Base-by-base conservation (phyloP, 2,113 vertebrate genomes). In the Pelusios castaneus region DNA sequence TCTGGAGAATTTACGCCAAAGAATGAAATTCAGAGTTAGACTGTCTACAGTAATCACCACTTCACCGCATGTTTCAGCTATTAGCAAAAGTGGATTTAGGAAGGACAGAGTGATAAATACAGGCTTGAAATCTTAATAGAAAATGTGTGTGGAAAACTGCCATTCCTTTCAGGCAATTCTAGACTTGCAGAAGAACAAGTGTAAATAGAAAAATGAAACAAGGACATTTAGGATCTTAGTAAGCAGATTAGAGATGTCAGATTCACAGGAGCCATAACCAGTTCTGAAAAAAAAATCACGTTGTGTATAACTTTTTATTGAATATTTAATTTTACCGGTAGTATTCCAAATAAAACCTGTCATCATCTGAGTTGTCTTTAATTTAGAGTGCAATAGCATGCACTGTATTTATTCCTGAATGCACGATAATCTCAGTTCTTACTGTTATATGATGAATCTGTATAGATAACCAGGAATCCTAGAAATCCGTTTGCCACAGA, bases 151-250 rank as follows among this genome's bases (percentile, higher is more conserved):
- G 80, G 11, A 58, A 81, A 73, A 92, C 93, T 93, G 19, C 56
- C 92, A 27, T 80, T 95, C 58, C 21, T 95, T 91, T 86, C 67
- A 89, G 89, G 45, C 89, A 80, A 70, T 95, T 95, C 83, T 67
- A 96, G 95, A 89, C 89, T 95, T 96, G 95, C 81, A 91, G 16
- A 90, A 88, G 67, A 88, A 8, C 82, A 63, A 87, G 80, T 34
- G 3, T 87, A 91, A 85, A 55, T 73, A 73, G 34, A 85, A 77
- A 82, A 52, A 45, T 94, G 80, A 76, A 91, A 52, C 51, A 96
- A 96, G 82, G 94, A 93, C 10, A 63, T 88, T 88, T 41, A 73
- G 93, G 55, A 84, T 93, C 81, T 95, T 27, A 54, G 31, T 82
- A 54, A 86, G 85, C 92, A 91, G 75, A 81, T 82, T 92, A 58